These are phyloP conservation scores for Eupithecia subumbrata DNA, from an alignment of 2,888 invertebrate genomes.

Conservation along the genomic window DNA sequence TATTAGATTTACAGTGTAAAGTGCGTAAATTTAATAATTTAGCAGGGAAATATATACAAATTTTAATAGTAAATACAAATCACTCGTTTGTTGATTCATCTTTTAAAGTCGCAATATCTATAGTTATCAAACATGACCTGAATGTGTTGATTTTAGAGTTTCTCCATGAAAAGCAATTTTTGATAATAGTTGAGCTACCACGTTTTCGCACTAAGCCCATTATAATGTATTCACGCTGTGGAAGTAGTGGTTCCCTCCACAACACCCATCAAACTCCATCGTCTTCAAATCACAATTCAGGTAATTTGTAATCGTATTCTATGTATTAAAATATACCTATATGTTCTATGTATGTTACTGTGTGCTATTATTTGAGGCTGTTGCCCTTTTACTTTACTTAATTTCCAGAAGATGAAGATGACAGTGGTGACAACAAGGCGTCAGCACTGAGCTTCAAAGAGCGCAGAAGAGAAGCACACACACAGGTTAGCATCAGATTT, in stretches of 20 bases:
- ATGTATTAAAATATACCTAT: not conserved
- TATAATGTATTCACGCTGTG: slow-evolving; percentile 88
- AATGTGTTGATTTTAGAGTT: not conserved
- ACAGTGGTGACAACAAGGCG: slow-evolving; percentile 84
- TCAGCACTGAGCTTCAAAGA: slow-evolving; percentile 94
- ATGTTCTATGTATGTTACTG: not conserved
- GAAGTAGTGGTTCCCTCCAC: slow-evolving; percentile 90
- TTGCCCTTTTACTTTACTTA: not conserved
- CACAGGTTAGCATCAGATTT: slow-evolving; percentile 73
- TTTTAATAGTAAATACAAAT: not conserved
- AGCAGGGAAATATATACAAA: not conserved
- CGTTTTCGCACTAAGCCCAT: slow-evolving; percentile 25
- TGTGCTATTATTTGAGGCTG: not conserved
- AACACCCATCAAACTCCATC: slow-evolving; percentile 90
- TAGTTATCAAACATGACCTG: not conserved
- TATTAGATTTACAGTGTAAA: not conserved
- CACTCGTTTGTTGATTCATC: not conserved
- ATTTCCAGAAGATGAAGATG: slow-evolving; percentile 85
- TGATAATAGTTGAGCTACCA: not conserved
- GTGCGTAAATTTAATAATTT: not conserved
- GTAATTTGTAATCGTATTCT: slow-evolving; percentile 64
- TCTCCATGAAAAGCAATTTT: not conserved
- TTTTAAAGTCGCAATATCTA: not conserved
- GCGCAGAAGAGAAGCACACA: slow-evolving; percentile 96
- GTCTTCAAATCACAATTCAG: slow-evolving; percentile 92